A percentile compares a stretch with the other conserved stretches of the same genome.
Evolutionary conservation across 2,113 vertebrate species (phyloP).

Genomic region (Eretmochelys imbricata): DNA sequence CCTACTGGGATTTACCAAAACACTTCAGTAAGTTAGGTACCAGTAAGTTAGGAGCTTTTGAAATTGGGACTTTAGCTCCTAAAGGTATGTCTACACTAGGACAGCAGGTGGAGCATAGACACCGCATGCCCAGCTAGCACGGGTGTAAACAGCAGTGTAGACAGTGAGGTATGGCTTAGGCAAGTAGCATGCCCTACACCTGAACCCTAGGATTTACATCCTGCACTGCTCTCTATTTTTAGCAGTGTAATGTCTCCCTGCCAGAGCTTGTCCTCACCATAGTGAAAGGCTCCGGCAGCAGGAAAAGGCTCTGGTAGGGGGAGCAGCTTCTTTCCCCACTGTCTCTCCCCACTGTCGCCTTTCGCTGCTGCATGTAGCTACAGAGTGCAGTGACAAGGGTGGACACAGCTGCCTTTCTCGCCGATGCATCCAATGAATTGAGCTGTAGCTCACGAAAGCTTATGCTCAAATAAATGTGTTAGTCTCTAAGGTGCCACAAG

Average conservation of each 20-base stretch:
- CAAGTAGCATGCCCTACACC: not conserved
- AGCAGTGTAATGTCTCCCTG: not conserved
- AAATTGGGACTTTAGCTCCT: not conserved
- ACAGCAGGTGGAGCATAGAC: not conserved
- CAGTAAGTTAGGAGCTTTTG: constrained; percentile 19
- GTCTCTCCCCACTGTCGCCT: not conserved
- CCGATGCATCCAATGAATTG: too few species aligned
- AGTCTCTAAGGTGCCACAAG: too few species aligned
- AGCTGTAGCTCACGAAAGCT: too few species aligned
- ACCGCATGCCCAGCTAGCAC: too few species aligned
- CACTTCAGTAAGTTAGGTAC: not conserved
- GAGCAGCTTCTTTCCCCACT: not conserved
- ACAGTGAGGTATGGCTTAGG: not conserved
- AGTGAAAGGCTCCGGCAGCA: not conserved
- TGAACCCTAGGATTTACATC: not conserved
- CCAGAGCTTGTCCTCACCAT: too few species aligned
- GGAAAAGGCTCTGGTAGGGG: not conserved
- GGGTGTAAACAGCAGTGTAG: not conserved
- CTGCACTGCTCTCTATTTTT: not conserved
- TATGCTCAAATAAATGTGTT: too few species aligned
- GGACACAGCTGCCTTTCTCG: not conserved
- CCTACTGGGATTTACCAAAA: not conserved
- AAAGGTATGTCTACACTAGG: not conserved
- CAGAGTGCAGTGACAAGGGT: not conserved
- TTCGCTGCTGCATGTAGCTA: not conserved